Percentiles rank a stretch among this genome's conserved stretches.
Evolutionary conservation across 2,888 invertebrate species (phyloP).

Genomic region (Antheraea yamamai): DNA sequence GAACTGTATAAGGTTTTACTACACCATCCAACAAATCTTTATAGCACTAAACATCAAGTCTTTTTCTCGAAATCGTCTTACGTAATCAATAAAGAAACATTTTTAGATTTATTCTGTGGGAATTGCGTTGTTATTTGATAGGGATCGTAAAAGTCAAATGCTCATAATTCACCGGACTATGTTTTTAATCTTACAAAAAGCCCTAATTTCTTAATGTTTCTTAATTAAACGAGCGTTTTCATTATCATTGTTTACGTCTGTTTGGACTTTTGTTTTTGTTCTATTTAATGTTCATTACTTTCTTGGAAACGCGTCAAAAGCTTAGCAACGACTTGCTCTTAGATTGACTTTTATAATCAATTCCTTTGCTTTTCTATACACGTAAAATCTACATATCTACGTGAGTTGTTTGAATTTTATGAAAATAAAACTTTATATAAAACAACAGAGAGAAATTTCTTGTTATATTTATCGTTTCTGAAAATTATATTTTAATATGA

Average conservation of each 20-base stretch:
- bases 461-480: background rate
- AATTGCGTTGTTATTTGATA: constrained; percentile 39
- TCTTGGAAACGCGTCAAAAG: constrained; percentile 31
- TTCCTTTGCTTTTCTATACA: background rate
- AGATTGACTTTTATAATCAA: background rate
- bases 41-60: constrained; percentile 50
- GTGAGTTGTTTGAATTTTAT: background rate
- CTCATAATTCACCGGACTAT: constrained; percentile 19
- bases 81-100: constrained; percentile 48
- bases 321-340: constrained; percentile 21
- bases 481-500: too few relatives aligned
- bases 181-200: constrained; percentile 19
- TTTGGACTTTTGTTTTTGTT: constrained; percentile 26
- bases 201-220: constrained; percentile 21
- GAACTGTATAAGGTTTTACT: constrained; percentile 68
- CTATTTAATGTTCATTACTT: constrained; percentile 27
- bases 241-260: constrained; percentile 18
- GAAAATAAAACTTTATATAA: background rate
- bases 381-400: background rate
- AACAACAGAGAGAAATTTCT: background rate
- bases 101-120: constrained; percentile 43
- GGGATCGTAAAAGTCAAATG: constrained; percentile 21
- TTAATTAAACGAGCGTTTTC: constrained; percentile 20
- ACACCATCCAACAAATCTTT: constrained; percentile 60
- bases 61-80: constrained; percentile 48